Evolutionary conservation across 2,797 vertebrate species (phyloP).

Genomic region (Ceyx erithaca): DNA sequence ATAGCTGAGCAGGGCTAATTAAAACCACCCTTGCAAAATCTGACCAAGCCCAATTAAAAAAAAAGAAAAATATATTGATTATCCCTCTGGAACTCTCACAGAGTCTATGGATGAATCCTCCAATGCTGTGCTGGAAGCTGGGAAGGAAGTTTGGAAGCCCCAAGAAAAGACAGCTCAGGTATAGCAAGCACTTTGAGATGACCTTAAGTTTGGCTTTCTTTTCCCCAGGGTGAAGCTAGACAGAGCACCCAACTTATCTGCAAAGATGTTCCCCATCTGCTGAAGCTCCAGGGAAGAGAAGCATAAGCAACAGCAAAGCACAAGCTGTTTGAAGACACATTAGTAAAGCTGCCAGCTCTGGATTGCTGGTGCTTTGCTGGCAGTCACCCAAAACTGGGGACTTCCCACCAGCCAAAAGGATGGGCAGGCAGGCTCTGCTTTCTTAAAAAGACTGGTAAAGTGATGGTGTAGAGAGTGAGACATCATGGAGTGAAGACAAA

Average conservation of each 20-base stretch:
- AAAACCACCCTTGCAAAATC: neutral
- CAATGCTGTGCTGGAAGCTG: neutral
- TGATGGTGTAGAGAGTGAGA: neutral
- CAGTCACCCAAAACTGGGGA: fast-evolving
- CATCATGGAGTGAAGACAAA: neutral
- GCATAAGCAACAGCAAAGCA: neutral
- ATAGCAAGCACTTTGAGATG: neutral
- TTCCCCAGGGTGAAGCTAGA: neutral
- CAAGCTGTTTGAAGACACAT: neutral
- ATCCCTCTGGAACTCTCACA: neutral
- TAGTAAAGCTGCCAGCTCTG: neutral
- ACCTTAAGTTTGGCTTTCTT: neutral
- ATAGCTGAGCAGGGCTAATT: neutral
- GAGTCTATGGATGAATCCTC: neutral
- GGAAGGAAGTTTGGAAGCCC: neutral
- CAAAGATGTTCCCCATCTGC: neutral
- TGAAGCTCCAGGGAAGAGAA: neutral
- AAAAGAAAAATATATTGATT: neutral
- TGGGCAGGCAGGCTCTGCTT: neutral
- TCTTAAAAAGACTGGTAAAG: neutral
- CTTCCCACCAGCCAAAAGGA: neutral
- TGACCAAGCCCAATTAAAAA: neutral
- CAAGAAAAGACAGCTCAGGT: neutral
- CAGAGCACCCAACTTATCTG: neutral
- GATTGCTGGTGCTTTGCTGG: neutral